Evolutionary conservation across 2,113 vertebrate genomes (phyloP), one percentile per base, ranked within the genome.

Genomic region (Drymodes brunneopygia): DNA sequence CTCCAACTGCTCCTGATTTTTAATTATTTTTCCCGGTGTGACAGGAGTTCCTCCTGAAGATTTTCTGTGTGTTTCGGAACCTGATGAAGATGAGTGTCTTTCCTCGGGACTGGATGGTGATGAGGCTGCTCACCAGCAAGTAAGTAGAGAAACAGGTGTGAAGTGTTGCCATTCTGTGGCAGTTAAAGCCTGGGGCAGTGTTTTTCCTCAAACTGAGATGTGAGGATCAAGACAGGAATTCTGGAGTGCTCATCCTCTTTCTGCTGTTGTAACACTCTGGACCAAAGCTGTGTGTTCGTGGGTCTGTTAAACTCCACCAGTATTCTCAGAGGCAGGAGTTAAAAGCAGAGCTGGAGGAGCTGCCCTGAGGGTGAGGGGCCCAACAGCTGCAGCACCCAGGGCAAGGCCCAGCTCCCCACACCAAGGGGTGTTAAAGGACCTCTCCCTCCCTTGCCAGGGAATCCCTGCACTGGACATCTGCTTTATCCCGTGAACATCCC

Each of bases 91-190:
- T 99, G 98, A 99, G 98, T 42, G 99, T 99, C 92, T 99, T 99
- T 94, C 99, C 99, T 57, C 98, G 99, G 19, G 99, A 99, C 98
- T 99, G 99, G 99, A 99, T 99, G 96, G 98, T 99, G 91, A 99
- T 99, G 99, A 98, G 99, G 83, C 97, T 99, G 67, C 99, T 99
- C 58, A 99, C 99, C 94, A 99, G 99, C 99, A 99, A 99, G 99
- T 99, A 94, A 98, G 98, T 97, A 33, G 88, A 88, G 70, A 83
- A 77, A 50, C 71, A 81, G 62, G 10, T 85, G 25, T 53, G 24
- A 87, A 35, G 42, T 65, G 48, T 8, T 90, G 54, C 28, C 12
- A 2, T 90, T 62, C 42, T 66, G 0, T 17, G 36, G 51, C 53
- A 53, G 36, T 50, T 58, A 53, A 36, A 50, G 20, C 48, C 45